These are phyloP conservation scores for Cynopterus sphinx DNA, from an alignment of 2,797 vertebrate genomes.

Conservation along the genomic window DNA sequence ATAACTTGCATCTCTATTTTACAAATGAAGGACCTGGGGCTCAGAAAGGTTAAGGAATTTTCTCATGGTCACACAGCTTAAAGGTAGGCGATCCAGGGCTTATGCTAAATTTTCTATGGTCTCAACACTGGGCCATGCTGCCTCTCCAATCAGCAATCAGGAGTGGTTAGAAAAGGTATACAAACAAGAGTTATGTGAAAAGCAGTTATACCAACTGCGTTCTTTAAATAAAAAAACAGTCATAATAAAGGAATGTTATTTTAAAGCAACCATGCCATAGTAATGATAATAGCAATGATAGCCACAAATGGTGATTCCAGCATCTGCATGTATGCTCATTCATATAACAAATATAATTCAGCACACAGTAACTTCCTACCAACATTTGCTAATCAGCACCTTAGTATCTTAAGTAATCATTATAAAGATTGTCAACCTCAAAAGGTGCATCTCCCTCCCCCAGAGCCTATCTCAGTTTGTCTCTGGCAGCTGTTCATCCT, in stretches of 20 bases:
- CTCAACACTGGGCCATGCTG: background rate
- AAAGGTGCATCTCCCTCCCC: background rate
- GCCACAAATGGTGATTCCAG: background rate
- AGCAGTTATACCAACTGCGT: background rate
- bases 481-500: background rate
- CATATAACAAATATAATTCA: background rate
- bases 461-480: conserved; percentile 17
- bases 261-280: background rate
- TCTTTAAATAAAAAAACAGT: background rate
- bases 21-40: background rate
- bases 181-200: background rate
- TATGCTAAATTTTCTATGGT: background rate
- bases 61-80: background rate
- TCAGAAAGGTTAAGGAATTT: conserved; percentile 19
- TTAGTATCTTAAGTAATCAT: background rate
- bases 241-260: background rate
- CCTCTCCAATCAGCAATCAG: background rate
- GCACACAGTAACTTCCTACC: background rate
- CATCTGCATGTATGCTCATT: background rate
- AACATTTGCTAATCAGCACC: background rate
- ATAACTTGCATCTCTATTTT: background rate
- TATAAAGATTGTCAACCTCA: background rate
- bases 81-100: background rate
- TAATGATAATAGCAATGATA: background rate
- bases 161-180: background rate